Conservation (phyloP, 2,888 invertebrate genomes). For the Volucella inanis region DNA sequence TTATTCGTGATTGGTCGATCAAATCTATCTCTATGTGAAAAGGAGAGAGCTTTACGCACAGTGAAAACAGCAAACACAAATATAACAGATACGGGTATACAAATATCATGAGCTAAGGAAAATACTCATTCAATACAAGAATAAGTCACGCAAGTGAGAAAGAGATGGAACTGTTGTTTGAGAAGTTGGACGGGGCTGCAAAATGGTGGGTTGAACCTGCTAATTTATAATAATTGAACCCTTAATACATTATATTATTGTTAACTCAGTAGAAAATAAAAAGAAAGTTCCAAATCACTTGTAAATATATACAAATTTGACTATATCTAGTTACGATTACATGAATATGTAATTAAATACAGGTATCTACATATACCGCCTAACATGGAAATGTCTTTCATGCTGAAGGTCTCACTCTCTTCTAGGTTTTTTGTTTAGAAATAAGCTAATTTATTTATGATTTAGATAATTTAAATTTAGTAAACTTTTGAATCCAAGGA, state of each 20-base stretch:
- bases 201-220: conserved; percentile 72
- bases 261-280: conserved; percentile 2
- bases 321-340: no score
- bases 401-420: no score
- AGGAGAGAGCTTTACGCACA: conserved; percentile 50
- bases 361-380: no score
- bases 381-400: no score
- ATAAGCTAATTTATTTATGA: background rate
- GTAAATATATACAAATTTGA: no score
- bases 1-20: conserved; percentile 59
- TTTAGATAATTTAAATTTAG: no score
- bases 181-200: conserved; percentile 60
- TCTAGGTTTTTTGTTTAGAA: background rate
- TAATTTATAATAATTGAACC: conserved; percentile 72
- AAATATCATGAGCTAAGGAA: conserved; percentile 38
- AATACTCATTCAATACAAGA: conserved; percentile 16
- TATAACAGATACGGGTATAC: conserved; percentile 2
- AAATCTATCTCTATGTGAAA: conserved; percentile 42
- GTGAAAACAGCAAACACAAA: conserved; percentile 41
- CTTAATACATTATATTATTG: conserved; percentile 39
- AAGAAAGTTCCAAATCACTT: background rate
- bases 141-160: conserved; percentile 42
- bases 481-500: no score
- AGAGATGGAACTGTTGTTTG: conserved; percentile 43
- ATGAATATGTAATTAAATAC: no score